phyloP scores from a whole-genome alignment of 2,113 vertebrate species.

The Eonycteris spelaea region DNA sequence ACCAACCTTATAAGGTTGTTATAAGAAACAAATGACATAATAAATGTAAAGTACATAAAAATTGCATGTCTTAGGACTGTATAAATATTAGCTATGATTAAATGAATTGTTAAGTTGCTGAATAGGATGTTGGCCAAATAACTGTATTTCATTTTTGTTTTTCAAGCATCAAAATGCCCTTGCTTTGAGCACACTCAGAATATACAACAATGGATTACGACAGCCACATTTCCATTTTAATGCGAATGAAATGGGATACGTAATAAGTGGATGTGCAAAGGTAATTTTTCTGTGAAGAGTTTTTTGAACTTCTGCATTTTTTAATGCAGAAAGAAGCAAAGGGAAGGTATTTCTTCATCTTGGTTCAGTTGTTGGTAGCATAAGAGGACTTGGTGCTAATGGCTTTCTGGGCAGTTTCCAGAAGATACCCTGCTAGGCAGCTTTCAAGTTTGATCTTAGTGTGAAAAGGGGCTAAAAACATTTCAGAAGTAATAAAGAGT shows the following conservation, averaged over 20 bases:
- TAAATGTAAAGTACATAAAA: neutral
- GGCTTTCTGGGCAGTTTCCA: neutral
- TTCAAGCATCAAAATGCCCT: slow-evolving; percentile 78
- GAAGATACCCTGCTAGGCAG: neutral
- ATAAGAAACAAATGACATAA: neutral
- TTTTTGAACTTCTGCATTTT: neutral
- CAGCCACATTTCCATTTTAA: slow-evolving; percentile 85
- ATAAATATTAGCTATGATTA: neutral
- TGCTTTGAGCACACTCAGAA: slow-evolving; percentile 75
- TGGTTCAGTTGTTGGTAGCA: neutral
- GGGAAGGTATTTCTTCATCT: neutral
- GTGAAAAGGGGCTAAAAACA: neutral
- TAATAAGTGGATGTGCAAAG: slow-evolving; percentile 81
- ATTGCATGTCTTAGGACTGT: neutral
- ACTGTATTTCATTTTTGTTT: neutral
- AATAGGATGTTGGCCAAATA: neutral
- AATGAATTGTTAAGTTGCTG: neutral
- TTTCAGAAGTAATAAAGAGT: neutral
- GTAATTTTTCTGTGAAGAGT: slow-evolving; percentile 51
- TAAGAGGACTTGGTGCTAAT: neutral
- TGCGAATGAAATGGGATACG: slow-evolving; percentile 83
- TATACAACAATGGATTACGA: slow-evolving; percentile 76
- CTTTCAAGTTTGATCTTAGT: neutral
- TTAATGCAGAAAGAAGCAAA: neutral
- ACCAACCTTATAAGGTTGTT: neutral